These are phyloP conservation scores for Germaria angustata DNA, from an alignment of 2,888 invertebrate genomes.

Conservation along the genomic window DNA sequence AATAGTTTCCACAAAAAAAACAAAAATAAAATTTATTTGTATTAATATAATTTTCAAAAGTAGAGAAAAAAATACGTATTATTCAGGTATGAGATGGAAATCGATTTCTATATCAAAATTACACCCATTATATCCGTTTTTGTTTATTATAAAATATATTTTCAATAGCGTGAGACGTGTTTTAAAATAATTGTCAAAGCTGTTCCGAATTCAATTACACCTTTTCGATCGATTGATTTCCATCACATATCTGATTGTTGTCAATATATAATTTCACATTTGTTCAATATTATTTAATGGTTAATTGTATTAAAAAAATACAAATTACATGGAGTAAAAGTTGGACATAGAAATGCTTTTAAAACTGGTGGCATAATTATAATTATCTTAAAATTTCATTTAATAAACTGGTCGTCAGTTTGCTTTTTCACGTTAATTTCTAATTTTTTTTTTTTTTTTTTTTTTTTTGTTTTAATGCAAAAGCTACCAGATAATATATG, in stretches of 20 bases:
- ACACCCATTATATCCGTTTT: too few species aligned
- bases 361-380: constrained; percentile 44
- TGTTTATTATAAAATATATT: too few species aligned
- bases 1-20: not conserved
- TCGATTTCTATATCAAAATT: too few species aligned
- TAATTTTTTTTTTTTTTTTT: constrained; percentile 27
- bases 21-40: not conserved
- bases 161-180: too few species aligned
- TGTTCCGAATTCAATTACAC: too few species aligned
- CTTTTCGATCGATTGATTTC: too few species aligned
- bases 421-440: constrained; percentile 8
- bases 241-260: too few species aligned
- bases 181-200: too few species aligned
- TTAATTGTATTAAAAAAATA: constrained; percentile 13
- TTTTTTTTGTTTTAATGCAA: constrained; percentile 52
- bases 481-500: constrained; percentile 58
- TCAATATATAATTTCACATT: not conserved
- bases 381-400: constrained; percentile 1
- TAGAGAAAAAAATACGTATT: too few species aligned
- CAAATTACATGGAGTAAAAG: constrained; percentile 2
- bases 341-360: constrained; percentile 33
- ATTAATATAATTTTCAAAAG: not conserved
- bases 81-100: too few species aligned
- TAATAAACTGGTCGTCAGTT: constrained; percentile 29
- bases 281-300: not conserved